These are phyloP conservation scores for Calyptomena viridis DNA, from an alignment of 2,113 vertebrate genomes.

Conservation along the genomic window DNA sequence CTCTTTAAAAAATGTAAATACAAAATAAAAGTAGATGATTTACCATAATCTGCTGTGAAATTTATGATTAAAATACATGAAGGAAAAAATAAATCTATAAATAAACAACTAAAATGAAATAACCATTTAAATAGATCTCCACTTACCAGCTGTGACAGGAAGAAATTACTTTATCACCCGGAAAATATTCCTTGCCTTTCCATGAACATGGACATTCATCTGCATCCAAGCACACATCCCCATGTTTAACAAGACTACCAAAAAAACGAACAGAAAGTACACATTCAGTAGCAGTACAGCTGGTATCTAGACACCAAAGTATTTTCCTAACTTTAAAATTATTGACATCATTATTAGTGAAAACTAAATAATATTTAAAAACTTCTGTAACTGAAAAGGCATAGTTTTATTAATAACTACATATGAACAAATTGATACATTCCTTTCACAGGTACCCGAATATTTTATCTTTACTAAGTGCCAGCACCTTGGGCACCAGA, in stretches of 20 bases:
- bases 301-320: background rate
- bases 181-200: conserved; percentile 96
- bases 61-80: background rate
- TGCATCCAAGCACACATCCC: conserved; percentile 86
- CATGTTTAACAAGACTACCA: conserved; percentile 87
- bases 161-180: conserved; percentile 88
- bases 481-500: background rate
- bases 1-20: background rate
- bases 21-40: background rate
- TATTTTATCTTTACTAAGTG: background rate
- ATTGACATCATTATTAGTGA: background rate
- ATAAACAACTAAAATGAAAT: background rate
- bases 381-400: background rate
- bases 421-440: background rate
- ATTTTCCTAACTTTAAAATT: background rate
- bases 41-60: background rate
- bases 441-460: background rate
- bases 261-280: background rate
- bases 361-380: background rate
- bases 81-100: background rate
- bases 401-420: background rate
- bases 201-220: conserved; percentile 90
- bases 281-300: background rate
- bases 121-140: background rate
- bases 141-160: conserved; percentile 92